Base-by-base conservation (phyloP, 2,888 invertebrate species). In the Steromphala cineraria region DNA sequence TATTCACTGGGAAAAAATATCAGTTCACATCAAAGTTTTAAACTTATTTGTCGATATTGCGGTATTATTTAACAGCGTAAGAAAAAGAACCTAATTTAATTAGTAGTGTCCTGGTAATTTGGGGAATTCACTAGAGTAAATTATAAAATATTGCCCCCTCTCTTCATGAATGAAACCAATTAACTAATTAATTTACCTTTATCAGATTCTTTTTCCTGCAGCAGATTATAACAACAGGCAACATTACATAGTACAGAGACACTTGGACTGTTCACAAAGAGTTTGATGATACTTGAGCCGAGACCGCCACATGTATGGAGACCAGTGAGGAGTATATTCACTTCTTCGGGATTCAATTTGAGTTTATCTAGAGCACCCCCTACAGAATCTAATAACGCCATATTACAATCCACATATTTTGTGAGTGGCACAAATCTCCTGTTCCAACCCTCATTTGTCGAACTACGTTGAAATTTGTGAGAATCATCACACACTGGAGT, bases 301-400 rank as follows among this genome's bases (percentile, higher is more conserved):
- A 98, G 94, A 93, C 96, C 96, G 0, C 98, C 98, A 92, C 98
- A 98, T 0, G 98, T 97, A 91, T 98, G 98, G 8, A 98, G 94
- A 15, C 98, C 98, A 90, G 95, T 91, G 67, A 95, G 86, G 71
- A 89, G 78, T 80, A 90, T 75, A 28, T 67, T 76, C 19, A 75
- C 15, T 7, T 80, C 62, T 19, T 55, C 55, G 0, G 67, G 19
- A 19, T 78, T 15, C 8, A 52, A 55, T 28, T 53, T 40, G 0
- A 84, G 46, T 3, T 46, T 21, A 19, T 21, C 15, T 4, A 82
- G 67, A 2, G 83, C 75, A 3, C 79, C 75, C 4, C 46, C 52
- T 3, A 89, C 83, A 62, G 90, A 71, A 7, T 86, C 79, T 2
- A 79, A 71, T 15, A 90, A 82, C 75, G 88, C 79, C 10, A 87